Evolutionary conservation across 2,888 invertebrate genomes (phyloP).

Genomic region (Heteropelma amictum): DNA sequence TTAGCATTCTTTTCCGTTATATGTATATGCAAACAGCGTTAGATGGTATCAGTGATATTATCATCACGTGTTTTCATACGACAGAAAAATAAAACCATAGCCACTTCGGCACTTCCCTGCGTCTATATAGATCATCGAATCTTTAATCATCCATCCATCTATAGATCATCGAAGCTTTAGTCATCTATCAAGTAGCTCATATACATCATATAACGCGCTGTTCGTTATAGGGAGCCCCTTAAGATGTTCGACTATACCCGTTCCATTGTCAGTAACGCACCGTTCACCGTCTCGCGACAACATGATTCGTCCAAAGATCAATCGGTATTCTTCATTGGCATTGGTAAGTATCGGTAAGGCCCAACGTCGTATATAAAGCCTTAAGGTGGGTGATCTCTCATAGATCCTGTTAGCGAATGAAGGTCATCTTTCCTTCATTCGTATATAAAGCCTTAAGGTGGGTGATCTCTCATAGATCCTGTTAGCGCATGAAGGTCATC

Average conservation of each 20-base stretch:
- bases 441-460: too few species aligned
- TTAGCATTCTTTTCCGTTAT: slow-evolving; percentile 64
- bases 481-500: too few species aligned
- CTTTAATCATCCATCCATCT: slow-evolving; percentile 60
- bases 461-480: too few species aligned
- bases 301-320: slow-evolving; percentile 35
- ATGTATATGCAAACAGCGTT: slow-evolving; percentile 22
- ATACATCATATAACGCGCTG: too few species aligned
- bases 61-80: slow-evolving; percentile 42
- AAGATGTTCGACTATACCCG: slow-evolving; percentile 27
- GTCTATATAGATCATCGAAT: slow-evolving; percentile 43
- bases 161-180: slow-evolving; percentile 59
- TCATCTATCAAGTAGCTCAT: slow-evolving; percentile 61
- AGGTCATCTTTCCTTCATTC: too few species aligned
- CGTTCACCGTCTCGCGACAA: slow-evolving; percentile 36
- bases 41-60: slow-evolving; percentile 53
- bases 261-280: slow-evolving; percentile 42
- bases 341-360: slow-evolving; percentile 29
- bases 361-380: too few species aligned
- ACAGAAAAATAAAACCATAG: background rate
- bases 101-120: slow-evolving; percentile 6
- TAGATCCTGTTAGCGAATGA: too few species aligned
- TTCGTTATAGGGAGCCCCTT: slow-evolving; percentile 41
- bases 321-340: slow-evolving; percentile 22
- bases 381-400: too few species aligned